Evolutionary conservation across 2,113 vertebrate genomes (phyloP), one percentile per base, ranked within the genome.

Genomic region (Balaeniceps rex): DNA sequence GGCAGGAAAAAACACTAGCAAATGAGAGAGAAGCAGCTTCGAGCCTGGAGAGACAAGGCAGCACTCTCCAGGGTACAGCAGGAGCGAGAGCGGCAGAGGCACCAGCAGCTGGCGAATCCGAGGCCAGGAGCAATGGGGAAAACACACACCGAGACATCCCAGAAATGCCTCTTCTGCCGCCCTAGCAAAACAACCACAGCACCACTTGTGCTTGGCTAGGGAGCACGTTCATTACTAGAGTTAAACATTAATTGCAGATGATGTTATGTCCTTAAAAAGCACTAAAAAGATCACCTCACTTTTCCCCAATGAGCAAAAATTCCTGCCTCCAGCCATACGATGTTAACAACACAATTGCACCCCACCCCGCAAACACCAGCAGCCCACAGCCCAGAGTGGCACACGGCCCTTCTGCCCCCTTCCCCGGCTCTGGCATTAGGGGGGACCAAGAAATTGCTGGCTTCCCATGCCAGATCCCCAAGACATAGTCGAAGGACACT

Each of bases 401-500:
- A 57, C 11, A 5, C 54, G 14, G 63, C 47, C 71, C 71, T 28
- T 57, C 66, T 14, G 74, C 19, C 76, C 40, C 57, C 28, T 12
- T 34, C 71, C 65, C 72, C 28, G 49, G 25, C 82, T 42, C 83
- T 60, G 66, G n/a, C 21, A 8, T 9, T 3, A 33, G n/a, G 12
- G 12, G 9, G 2, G 12, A 65, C 11, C 21, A 5, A 65, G 71
- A 61, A 61, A 49, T 10, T 2, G 5, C 46, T 55, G 55, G 24
- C 21, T 79, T 47, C 55, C 83, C 15, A 5, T 0, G 5, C 26
- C 82, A 63, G 40, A 28, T 5, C 21, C 23, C 65, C 46, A 9
- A 3, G 52, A 5, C 0, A 21, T 2, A 19, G 16, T 0, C 2
- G 0, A 25, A 49, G 83, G 19, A 4, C 40, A 3, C 42, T 16